Evolutionary conservation across 2,113 vertebrate species (phyloP).

Genomic region (Leptobrachium leishanense): DNA sequence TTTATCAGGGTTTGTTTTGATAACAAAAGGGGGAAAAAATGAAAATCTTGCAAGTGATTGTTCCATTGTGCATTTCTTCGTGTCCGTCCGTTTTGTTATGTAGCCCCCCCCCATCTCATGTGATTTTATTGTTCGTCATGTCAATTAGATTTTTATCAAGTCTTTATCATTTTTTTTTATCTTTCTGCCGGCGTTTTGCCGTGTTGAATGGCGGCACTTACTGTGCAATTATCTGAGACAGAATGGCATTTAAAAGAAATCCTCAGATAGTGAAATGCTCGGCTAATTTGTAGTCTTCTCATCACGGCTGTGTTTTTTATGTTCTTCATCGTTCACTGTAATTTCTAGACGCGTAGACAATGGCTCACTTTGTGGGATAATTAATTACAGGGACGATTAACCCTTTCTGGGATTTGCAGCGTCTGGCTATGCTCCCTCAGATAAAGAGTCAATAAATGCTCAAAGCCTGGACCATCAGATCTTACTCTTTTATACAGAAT

Average conservation of each 20-base stretch:
- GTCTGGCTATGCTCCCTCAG: not conserved
- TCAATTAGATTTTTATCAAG: constrained; percentile 41
- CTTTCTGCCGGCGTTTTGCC: constrained; percentile 3
- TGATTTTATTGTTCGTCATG: constrained; percentile 25
- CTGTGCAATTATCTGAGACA: constrained; percentile 30
- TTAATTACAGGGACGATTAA: constrained; percentile 29
- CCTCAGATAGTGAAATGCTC: not conserved
- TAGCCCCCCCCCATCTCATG: constrained; percentile 26
- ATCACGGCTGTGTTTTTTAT: not conserved
- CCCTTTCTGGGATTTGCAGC: not conserved
- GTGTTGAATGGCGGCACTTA: constrained; percentile 28
- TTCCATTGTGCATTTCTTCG: constrained; percentile 36
- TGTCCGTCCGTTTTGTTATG: constrained; percentile 7
- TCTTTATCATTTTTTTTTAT: constrained; percentile 12
- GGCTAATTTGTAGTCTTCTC: constrained; percentile 38
- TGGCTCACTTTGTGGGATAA: constrained; percentile 16
- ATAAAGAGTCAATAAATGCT: not conserved
- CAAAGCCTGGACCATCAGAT: no score
- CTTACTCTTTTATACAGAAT: not conserved
- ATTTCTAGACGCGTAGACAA: constrained; percentile 35
- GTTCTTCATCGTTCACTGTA: constrained; percentile 22
- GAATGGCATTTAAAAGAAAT: constrained; percentile 36
- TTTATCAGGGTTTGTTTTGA: constrained; percentile 35
- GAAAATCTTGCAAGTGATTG: constrained; percentile 24
- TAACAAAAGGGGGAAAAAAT: constrained; percentile 5